Percentiles rank a stretch among this genome's conserved stretches.
Evolutionary conservation across 1,140 invertebrate species (phyloP).

Genomic region (Dreissena polymorpha): DNA sequence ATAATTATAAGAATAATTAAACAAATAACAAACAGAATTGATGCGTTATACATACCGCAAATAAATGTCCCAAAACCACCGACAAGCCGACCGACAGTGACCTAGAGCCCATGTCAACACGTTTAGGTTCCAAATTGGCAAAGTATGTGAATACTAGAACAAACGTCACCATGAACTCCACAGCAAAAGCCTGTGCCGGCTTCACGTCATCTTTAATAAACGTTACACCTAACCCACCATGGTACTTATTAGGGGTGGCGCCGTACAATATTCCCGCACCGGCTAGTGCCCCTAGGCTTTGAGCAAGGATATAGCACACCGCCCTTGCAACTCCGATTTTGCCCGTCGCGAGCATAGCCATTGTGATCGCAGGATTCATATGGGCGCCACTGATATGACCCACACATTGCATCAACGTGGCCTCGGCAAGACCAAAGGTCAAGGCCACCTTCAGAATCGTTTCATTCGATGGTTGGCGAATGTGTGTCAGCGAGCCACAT

Average conservation of each 20-base stretch:
- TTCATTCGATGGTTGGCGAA: constrained; percentile 26
- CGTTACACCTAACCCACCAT: constrained; percentile 64
- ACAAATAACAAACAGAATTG: too few species aligned
- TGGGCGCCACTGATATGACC: constrained; percentile 77
- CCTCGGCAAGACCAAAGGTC: constrained; percentile 93
- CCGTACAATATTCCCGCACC: constrained; percentile 74
- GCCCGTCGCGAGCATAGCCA: constrained; percentile 83
- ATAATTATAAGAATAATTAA: too few species aligned
- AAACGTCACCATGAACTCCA: constrained; percentile 94
- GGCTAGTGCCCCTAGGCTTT: constrained; percentile 72
- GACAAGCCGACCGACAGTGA: constrained; percentile 91
- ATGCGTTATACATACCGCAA: constrained; percentile 67
- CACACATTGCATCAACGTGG: constrained; percentile 81
- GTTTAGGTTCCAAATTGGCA: constrained; percentile 88
- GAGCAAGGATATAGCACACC: constrained; percentile 81
- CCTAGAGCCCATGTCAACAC: constrained; percentile 91
- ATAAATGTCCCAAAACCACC: constrained; percentile 70
- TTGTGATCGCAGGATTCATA: constrained; percentile 77
- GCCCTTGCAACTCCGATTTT: constrained; percentile 88
- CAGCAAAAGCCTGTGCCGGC: constrained; percentile 86
- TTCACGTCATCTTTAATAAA: constrained; percentile 57
- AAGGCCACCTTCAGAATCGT: constrained; percentile 86
- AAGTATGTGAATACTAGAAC: constrained; percentile 93
- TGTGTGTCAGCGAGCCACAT: constrained; percentile 63
- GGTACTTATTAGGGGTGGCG: constrained; percentile 62